These are phyloP conservation scores for Chlorodrepanis virens DNA, from an alignment of 2,113 vertebrate species.

Conservation along the genomic window DNA sequence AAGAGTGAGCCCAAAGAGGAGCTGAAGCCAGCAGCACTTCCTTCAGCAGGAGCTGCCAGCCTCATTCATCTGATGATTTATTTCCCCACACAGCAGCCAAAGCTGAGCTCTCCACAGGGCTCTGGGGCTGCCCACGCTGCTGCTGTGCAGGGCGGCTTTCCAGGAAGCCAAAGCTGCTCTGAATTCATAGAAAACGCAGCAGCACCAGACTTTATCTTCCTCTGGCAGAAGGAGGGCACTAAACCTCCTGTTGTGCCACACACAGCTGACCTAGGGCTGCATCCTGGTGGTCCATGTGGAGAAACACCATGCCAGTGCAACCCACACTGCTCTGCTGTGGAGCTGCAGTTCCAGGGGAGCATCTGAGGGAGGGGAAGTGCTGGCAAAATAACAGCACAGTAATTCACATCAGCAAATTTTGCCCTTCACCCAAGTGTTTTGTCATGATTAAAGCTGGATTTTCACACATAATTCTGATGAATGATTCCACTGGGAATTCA, in stretches of 20 bases:
- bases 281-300: not conserved
- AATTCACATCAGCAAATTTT: not conserved
- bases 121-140: not conserved
- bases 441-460: not conserved
- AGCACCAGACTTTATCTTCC: not conserved
- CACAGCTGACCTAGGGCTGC: not conserved
- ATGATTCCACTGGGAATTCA: not conserved
- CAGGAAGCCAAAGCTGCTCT: constrained; percentile 1
- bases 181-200: not conserved
- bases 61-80: not conserved
- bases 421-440: not conserved
- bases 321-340: not conserved
- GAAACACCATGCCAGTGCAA: not conserved
- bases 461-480: not conserved
- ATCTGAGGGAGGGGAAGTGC: not conserved
- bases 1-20: not conserved
- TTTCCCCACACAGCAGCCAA: not conserved
- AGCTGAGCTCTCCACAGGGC: not conserved
- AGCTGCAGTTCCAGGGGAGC: not conserved
- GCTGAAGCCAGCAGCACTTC: not conserved
- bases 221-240: not conserved
- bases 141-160: not conserved
- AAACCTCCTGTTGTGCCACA: not conserved
- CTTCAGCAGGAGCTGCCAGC: not conserved
- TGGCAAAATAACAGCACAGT: not conserved